phyloP scores from a whole-genome alignment of 2,888 invertebrate species.

The Volucella bombylans region DNA sequence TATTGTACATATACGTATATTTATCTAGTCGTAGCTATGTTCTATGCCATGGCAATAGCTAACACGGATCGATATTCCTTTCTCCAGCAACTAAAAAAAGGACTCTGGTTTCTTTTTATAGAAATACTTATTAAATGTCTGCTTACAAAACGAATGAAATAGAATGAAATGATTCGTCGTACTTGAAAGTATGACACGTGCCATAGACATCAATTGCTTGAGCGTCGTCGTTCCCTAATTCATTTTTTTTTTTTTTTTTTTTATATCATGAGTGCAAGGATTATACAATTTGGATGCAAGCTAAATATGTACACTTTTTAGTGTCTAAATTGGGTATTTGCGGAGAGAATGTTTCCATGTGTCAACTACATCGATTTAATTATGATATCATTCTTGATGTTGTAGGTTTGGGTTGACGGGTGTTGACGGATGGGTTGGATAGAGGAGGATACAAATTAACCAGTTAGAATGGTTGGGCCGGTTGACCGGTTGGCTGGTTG shows the following conservation, averaged over 20 bases:
- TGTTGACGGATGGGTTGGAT: background rate
- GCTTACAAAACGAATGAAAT: conserved; percentile 45
- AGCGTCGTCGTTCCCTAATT: conserved; percentile 13
- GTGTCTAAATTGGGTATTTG: conserved; percentile 23
- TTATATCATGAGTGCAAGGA: conserved; percentile 32
- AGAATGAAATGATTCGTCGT: conserved; percentile 46
- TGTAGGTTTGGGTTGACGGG: conserved; percentile 14
- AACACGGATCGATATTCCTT: conserved; percentile 41
- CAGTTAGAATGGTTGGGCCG: conserved; percentile 15
- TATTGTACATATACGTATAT: background rate
- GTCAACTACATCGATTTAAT: conserved; percentile 68
- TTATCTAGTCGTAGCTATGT: background rate
- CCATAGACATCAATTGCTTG: conserved; percentile 52
- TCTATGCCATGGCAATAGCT: background rate
- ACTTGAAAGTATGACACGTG: conserved; percentile 65
- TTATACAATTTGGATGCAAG: conserved; percentile 48
- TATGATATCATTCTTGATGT: conserved; percentile 60
- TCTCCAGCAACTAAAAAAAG: conserved; percentile 19
- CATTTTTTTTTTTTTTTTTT: background rate
- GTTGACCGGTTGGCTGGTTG: conserved; percentile 10
- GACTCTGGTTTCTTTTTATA: conserved; percentile 38
- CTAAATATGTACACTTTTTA: conserved; percentile 13
- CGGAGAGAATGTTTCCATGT: conserved; percentile 32
- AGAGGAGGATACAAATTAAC: conserved; percentile 27
- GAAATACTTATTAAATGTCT: conserved; percentile 56